Evolutionary conservation across 2,888 invertebrate genomes (phyloP), one percentile per base, ranked within the genome.

Genomic region (Ecliptopera silaceata): DNA sequence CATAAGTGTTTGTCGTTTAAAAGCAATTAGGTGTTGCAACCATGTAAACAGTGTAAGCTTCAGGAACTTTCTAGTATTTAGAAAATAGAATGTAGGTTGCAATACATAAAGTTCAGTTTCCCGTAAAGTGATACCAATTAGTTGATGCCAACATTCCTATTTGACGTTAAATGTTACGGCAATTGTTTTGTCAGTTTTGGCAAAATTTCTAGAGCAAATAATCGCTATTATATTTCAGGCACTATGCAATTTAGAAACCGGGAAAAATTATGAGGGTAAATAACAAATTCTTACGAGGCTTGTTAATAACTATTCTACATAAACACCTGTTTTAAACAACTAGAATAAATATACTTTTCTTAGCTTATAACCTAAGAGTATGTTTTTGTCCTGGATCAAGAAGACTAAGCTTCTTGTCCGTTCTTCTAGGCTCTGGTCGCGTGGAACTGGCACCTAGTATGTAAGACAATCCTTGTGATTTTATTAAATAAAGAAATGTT

Each of bases 1-100:
- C 72, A 66, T 63, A 72, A 72, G 70, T 63, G 66, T 75, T 71
- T 69, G 70, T 71, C 66, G 66, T 70, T 70, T 72, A 71, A 67
- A 62, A 53, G 70, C 68, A 71, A 74, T 75, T 74, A 36, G 15
- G 8, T 36, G 4, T 63, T 64, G 56, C 59, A 36, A 50, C 50
- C 59, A 47, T 38, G 34, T n/a, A 22, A 18, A 43, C 22, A 26
- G 22, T 26, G 22, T n/a, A n/a, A n/a, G n/a, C 38, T 52, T 20
- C 12, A 20, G 12, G 13, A 34, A n/a, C 36, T 44, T 51, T 45
- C 3, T 31, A 18, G n/a, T 31, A 2, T 26, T 31, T 3, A 22
- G n/a, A 17, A 56, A 44, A 34, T 46, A 22, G 5, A 15, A 50
- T 26, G 26, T 59, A 43, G 46, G 8, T 3, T 26, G 13, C 18